A percentile compares a stretch with the other conserved stretches of the same genome.
Conservation (phyloP, 53 echinoderm and acorn worm species). For the Astropecten irregularis region DNA sequence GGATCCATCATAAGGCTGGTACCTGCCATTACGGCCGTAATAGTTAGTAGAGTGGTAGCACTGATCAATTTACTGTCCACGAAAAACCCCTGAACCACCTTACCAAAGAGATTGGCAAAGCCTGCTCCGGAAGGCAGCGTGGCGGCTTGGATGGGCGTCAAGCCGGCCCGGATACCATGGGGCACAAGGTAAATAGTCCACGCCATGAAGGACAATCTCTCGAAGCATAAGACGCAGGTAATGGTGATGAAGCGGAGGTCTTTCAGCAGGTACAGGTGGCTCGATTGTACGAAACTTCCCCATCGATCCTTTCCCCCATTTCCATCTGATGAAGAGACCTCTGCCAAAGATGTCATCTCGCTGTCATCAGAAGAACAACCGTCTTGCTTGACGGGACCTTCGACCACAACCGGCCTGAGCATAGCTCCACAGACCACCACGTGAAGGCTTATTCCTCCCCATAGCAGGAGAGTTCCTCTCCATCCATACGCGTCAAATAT, state of each 20-base stretch:
- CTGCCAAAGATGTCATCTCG: neutral
- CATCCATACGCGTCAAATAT: constrained; percentile 17
- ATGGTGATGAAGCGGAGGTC: constrained; percentile 13
- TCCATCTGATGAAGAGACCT: neutral
- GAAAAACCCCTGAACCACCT: constrained; percentile 28
- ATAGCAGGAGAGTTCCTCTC: constrained; percentile 25
- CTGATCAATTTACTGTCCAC: constrained; percentile 9
- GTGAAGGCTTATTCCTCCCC: constrained; percentile 7
- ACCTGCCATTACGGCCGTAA: constrained; percentile 16
- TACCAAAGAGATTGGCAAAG: constrained; percentile 25
- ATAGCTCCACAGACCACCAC: constrained; percentile 18
- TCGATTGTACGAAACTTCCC: neutral
- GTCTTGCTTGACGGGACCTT: neutral
- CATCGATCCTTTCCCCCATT: neutral
- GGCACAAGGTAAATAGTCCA: constrained; percentile 35
- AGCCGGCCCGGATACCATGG: constrained; percentile 2
- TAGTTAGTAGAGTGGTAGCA: neutral
- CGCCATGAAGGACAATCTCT: constrained; percentile 8
- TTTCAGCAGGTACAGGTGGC: constrained; percentile 17
- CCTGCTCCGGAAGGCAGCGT: constrained; percentile 17
- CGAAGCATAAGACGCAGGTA: constrained; percentile 23
- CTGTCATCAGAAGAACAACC: neutral
- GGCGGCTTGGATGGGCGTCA: constrained; percentile 18
- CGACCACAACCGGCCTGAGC: neutral
- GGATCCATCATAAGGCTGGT: constrained; percentile 29